Evolutionary conservation across 2,797 vertebrate genomes (phyloP).

Genomic region (Phalloptychus januarius): DNA sequence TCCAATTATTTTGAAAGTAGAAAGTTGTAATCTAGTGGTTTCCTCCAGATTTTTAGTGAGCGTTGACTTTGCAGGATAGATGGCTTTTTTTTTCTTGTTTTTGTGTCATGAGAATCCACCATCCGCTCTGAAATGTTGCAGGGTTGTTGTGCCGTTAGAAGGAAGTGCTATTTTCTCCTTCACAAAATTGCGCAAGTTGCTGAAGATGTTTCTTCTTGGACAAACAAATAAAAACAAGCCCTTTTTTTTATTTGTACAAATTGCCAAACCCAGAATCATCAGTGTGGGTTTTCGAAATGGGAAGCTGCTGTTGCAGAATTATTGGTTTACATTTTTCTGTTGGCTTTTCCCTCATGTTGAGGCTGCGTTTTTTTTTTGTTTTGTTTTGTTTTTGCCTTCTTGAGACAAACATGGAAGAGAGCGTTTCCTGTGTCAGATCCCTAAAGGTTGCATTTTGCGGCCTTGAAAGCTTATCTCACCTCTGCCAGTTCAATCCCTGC

Average conservation of each 20-base stretch:
- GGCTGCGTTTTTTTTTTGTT: neutral
- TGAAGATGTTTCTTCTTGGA: neutral
- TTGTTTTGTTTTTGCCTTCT: neutral
- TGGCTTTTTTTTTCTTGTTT: constrained; percentile 8
- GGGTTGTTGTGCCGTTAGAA: neutral
- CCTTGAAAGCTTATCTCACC: neutral
- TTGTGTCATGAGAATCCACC: neutral
- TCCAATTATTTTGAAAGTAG: constrained; percentile 66
- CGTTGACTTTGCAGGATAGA: constrained; percentile 32
- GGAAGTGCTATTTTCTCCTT: neutral
- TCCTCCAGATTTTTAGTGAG: constrained; percentile 55
- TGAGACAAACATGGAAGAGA: neutral
- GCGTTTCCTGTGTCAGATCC: neutral
- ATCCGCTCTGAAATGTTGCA: constrained; percentile 18
- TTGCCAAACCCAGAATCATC: neutral
- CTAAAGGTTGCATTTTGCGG: neutral
- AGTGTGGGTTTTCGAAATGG: neutral
- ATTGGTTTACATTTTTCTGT: neutral
- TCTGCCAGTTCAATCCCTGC: neutral
- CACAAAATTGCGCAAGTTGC: neutral
- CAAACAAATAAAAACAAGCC: constrained; percentile 4
- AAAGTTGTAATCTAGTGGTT: constrained; percentile 69
- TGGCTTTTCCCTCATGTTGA: neutral
- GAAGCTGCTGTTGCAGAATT: neutral
- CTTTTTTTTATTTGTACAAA: neutral